Evolutionary conservation across 2,888 invertebrate species (phyloP).

Genomic region (Trichopria drosophilae): DNA sequence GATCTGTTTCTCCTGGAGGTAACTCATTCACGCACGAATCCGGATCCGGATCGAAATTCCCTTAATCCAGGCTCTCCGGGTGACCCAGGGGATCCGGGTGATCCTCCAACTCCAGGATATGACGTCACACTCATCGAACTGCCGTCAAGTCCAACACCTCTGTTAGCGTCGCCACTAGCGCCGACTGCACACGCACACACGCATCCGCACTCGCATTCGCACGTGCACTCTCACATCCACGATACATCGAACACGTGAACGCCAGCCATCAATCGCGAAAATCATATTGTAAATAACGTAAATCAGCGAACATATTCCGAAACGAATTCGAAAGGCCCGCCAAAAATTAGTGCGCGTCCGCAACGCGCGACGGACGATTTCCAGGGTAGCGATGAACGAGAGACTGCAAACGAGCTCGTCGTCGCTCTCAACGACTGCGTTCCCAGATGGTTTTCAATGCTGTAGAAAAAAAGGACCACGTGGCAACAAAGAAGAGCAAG

Average conservation of each 20-base stretch:
- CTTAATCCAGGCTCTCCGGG: constrained; percentile 48
- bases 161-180: constrained; percentile 49
- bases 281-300: no score
- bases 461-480: no score
- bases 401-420: no score
- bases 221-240: constrained; percentile 43
- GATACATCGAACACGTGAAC: constrained; percentile 53
- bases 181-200: constrained; percentile 44
- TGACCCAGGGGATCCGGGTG: constrained; percentile 51
- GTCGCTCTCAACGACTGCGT: no score
- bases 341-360: no score
- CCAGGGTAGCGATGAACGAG: no score
- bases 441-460: no score
- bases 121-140: constrained; percentile 85
- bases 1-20: constrained; percentile 92
- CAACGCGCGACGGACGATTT: no score
- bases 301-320: neutral
- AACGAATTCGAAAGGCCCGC: no score
- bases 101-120: constrained; percentile 71
- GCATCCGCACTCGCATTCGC: constrained; percentile 45
- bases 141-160: constrained; percentile 55
- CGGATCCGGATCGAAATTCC: constrained; percentile 51
- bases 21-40: constrained; percentile 65
- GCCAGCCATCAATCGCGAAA: no score
- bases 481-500: no score